Conservation (phyloP, 2,797 vertebrate genomes). For the Eulemur rubriventer region DNA sequence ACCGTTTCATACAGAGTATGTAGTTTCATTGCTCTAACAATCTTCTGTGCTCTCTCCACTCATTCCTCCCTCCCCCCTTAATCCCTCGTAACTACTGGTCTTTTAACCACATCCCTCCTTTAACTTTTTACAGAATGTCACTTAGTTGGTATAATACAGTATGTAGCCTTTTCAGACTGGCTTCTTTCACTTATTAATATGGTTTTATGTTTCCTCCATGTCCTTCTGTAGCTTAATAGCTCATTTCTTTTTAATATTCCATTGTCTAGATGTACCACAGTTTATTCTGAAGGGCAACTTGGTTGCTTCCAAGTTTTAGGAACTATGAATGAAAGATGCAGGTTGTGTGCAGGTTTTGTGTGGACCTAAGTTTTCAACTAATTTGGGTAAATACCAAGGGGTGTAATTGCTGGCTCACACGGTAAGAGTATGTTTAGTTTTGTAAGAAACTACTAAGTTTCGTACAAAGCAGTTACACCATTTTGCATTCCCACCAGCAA, state of each 20-base stretch:
- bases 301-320: not conserved
- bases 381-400: not conserved
- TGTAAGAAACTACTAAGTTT: not conserved
- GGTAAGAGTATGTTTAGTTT: not conserved
- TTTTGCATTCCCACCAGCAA: not conserved
- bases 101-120: not conserved
- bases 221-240: not conserved
- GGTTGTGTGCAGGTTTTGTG: not conserved
- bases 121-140: not conserved
- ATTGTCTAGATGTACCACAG: not conserved
- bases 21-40: not conserved
- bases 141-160: not conserved
- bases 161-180: not conserved
- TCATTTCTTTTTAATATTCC: not conserved
- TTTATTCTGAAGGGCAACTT: not conserved
- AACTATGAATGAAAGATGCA: not conserved
- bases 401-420: not conserved
- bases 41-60: not conserved
- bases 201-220: not conserved
- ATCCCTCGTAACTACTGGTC: not conserved
- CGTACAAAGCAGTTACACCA: not conserved
- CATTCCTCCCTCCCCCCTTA: too few relatives aligned
- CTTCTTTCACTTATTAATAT: not conserved
- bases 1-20: not conserved
- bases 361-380: not conserved